Conservation (phyloP, 2,797 vertebrate genomes). For the Okamejei kenojei region DNA sequence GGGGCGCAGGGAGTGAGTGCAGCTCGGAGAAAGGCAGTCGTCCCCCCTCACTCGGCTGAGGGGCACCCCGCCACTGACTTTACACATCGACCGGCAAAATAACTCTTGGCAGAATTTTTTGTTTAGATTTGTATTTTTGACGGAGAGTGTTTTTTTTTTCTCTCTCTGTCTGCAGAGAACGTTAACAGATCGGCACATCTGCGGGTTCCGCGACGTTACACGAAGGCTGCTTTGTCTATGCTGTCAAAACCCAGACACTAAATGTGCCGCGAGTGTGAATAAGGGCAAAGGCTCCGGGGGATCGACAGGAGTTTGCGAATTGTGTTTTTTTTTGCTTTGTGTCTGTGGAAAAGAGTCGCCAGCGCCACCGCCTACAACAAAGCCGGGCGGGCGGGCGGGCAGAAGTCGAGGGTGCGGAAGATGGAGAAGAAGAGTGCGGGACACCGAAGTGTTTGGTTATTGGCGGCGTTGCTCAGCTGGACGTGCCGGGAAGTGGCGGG, state of each 20-base stretch:
- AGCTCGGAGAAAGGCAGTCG: not conserved
- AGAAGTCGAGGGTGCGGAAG: not conserved
- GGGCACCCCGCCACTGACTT: not conserved
- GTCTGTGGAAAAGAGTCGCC: no score
- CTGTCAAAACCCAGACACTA: not conserved
- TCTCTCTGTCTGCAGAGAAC: not conserved
- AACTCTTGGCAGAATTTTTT: not conserved
- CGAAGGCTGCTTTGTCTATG: slow-evolving; percentile 27
- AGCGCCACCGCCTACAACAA: no score
- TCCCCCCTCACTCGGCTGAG: not conserved
- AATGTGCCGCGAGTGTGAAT: not conserved
- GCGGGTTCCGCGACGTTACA: not conserved
- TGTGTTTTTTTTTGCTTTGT: no score
- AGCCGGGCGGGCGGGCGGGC: not conserved
- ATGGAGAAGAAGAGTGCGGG: not conserved
- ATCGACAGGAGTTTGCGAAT: not conserved
- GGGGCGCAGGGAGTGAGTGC: not conserved
- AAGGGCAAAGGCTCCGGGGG: not conserved
- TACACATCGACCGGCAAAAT: not conserved
- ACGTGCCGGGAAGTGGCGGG: slow-evolving; percentile 52
- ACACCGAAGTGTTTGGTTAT: not conserved
- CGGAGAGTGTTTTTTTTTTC: not conserved
- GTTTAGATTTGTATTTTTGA: not conserved
- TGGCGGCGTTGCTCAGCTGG: slow-evolving; percentile 48
- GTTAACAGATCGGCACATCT: not conserved